A percentile compares a stretch with the other conserved stretches of the same genome.
These are phyloP conservation scores for Carcina quercana DNA, from an alignment of 2,888 invertebrate species.

Conservation along the genomic window DNA sequence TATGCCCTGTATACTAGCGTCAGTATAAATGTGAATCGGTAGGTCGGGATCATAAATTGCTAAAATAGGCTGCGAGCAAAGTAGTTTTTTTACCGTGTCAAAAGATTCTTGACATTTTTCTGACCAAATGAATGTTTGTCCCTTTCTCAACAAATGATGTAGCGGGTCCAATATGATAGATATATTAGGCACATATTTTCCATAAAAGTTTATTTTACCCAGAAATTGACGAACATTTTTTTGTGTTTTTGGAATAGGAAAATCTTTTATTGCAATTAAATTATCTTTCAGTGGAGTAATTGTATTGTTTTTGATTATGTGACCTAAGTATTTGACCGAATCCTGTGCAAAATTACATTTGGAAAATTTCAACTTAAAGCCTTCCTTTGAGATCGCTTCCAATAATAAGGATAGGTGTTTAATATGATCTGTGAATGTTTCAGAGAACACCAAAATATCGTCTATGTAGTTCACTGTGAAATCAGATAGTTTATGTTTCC, in stretches of 20 bases:
- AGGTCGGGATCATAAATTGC: constrained; percentile 18
- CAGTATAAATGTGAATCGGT: constrained; percentile 22
- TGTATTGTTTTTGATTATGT: constrained; percentile 21
- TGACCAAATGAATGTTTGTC: constrained; percentile 17
- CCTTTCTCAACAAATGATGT: constrained; percentile 21
- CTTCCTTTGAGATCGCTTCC: constrained; percentile 19
- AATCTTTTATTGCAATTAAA: constrained; percentile 14
- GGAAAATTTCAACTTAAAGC: constrained; percentile 20
- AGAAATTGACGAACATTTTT: constrained; percentile 15
- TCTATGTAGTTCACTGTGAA: constrained; percentile 5
- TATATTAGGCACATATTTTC: constrained; percentile 17
- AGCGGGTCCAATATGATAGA: constrained; percentile 21
- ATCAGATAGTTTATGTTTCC: constrained; percentile 10
- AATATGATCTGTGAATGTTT: constrained; percentile 3
- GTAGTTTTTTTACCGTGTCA: constrained; percentile 13
- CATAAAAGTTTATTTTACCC: constrained; percentile 22
- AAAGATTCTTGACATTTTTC: constrained; percentile 16
- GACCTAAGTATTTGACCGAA: constrained; percentile 20
- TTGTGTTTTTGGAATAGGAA: constrained; percentile 13
- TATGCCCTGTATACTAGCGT: too few relatives aligned
- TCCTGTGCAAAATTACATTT: constrained; percentile 21
- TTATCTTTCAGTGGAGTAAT: constrained; percentile 21
- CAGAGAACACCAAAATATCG: constrained; percentile 4
- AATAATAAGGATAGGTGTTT: constrained; percentile 8
- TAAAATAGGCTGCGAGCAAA: constrained; percentile 16